These are phyloP conservation scores for Corythucha ciliata DNA, from an alignment of 2,888 invertebrate species.

Conservation along the genomic window DNA sequence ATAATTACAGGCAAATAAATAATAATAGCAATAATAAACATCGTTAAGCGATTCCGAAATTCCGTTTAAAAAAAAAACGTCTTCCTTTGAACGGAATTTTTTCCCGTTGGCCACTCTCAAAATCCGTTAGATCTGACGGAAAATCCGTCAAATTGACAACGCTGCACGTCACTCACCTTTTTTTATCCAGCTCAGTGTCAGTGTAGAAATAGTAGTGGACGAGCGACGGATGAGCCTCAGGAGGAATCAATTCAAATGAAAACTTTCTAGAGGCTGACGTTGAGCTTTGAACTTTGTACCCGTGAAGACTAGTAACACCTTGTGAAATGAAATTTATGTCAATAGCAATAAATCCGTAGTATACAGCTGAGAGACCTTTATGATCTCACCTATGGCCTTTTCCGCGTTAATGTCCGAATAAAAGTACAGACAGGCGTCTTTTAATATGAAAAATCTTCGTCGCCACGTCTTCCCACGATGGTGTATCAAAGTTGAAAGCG, in stretches of 20 bases:
- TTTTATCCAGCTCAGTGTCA: conserved; percentile 89
- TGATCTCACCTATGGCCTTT: conserved; percentile 68
- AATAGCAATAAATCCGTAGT: neutral
- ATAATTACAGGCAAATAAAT: too few relatives aligned
- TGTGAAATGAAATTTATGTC: conserved; percentile 30
- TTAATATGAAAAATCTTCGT: conserved; percentile 84
- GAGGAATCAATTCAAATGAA: conserved; percentile 83
- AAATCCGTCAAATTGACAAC: too few relatives aligned
- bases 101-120: too few relatives aligned
- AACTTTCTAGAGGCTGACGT: conserved; percentile 76
- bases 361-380: neutral
- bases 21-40: neutral
- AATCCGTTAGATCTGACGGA: conserved; percentile 11
- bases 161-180: conserved; percentile 61
- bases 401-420: conserved; percentile 81
- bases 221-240: conserved; percentile 74
- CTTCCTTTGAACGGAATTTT: too few relatives aligned
- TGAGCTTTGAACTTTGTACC: conserved; percentile 80
- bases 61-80: neutral
- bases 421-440: conserved; percentile 90
- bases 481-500: conserved; percentile 64
- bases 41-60: neutral
- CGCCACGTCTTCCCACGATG: conserved; percentile 76
- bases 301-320: conserved; percentile 91
- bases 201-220: conserved; percentile 86